Conservation (phyloP, 2,797 vertebrate genomes). For the Botia kubotai region DNA sequence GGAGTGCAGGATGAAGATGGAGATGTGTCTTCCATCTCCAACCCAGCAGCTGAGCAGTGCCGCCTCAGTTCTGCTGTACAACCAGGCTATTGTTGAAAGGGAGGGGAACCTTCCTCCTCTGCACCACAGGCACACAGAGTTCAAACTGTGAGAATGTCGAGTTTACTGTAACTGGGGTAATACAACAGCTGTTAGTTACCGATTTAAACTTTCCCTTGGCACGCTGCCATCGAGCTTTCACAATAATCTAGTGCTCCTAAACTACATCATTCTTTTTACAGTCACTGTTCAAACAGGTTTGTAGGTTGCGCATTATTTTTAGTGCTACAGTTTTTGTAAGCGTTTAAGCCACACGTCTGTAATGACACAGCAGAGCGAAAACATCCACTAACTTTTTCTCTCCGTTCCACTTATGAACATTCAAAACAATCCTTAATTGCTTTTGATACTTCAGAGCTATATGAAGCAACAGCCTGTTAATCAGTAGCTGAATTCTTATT, state of each 20-base stretch:
- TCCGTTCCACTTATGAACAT: background rate
- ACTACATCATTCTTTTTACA: slow-evolving; percentile 5
- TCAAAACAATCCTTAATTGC: background rate
- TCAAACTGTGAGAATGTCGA: slow-evolving; percentile 34
- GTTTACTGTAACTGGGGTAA: slow-evolving; percentile 47
- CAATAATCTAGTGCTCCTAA: background rate
- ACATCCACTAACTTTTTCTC: background rate
- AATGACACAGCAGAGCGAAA: background rate
- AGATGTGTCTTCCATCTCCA: slow-evolving; percentile 60
- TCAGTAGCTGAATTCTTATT: background rate
- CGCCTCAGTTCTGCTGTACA: slow-evolving; percentile 43
- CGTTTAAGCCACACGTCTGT: background rate
- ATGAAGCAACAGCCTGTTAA: background rate
- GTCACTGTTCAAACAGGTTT: background rate
- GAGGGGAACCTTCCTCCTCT: slow-evolving; percentile 49
- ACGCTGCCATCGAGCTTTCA: slow-evolving; percentile 4
- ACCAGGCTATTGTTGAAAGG: slow-evolving; percentile 54
- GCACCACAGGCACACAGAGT: slow-evolving; percentile 41
- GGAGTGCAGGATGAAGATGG: slow-evolving; percentile 32
- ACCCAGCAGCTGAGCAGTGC: slow-evolving; percentile 18
- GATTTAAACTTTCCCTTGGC: slow-evolving; percentile 44
- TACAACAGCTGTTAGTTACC: slow-evolving; percentile 39
- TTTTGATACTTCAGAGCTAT: background rate
- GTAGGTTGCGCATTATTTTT: slow-evolving; percentile 33
- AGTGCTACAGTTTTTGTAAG: background rate